Evolutionary conservation across 2,113 vertebrate species (phyloP), one percentile per base, ranked within the genome.

Genomic region (Chloebia gouldiae): DNA sequence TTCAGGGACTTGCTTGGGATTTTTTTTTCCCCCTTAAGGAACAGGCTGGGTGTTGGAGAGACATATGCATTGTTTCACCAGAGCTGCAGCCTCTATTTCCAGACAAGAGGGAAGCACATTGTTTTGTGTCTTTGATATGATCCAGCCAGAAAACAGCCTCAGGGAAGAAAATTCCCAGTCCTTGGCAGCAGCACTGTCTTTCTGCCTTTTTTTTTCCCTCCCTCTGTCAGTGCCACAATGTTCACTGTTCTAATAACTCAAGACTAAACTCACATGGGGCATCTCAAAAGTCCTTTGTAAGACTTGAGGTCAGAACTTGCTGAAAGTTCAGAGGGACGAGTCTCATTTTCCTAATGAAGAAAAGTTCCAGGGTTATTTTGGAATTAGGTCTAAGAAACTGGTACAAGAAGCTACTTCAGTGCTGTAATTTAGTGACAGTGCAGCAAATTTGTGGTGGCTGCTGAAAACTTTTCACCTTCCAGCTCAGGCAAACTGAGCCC

Each of bases 351-450:
- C 3, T 95, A 86, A 94, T 92, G 91, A 83, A 77, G 71, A 83
- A 86, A 84, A 92, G 69, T 96, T 91, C 44, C 83, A 96, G 92
- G 91, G 88, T 95, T 95, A 96, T 97, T 97, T 97, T 97, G 68
- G 95, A 97, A 97, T 88, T 96, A 95, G 96, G 96, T 97, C 96
- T 97, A 81, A 88, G 94, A 97, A 97, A 96, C 88, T 97, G 96
- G 96, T 96, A 94, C 96, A 97, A 92, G 92, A 88, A 96, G 72
- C 91, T 88, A 83, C 96, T 93, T 92, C 17, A 83, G 85, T 73
- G 35, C 87, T 86, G 75, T 82, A 64, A 90, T 93, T 91, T 79
- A 70, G 68, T 81, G 83, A 57, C 71, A 83, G 82, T 63, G 86
- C 69, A 83, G 94, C 68, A 86, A 10, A 50, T 73, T 50, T 73